Evolutionary conservation across 2,113 vertebrate species (phyloP).

Genomic region (Dromiciops gliroides): DNA sequence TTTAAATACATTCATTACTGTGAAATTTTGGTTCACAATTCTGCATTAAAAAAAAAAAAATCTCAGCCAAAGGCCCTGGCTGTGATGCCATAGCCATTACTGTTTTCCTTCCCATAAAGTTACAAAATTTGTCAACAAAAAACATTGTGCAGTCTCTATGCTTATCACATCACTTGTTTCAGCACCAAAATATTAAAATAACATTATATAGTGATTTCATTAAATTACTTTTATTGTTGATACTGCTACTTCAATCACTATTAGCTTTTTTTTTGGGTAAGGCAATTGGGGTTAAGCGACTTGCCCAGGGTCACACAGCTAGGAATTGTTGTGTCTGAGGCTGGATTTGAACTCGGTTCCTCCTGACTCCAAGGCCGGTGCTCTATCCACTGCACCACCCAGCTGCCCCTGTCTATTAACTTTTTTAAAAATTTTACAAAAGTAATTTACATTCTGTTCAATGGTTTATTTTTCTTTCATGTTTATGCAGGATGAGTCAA

Average conservation of each 20-base stretch:
- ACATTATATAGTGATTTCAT: not conserved
- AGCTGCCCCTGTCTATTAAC: too few relatives aligned
- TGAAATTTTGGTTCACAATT: constrained; percentile 64
- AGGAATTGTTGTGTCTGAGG: too few relatives aligned
- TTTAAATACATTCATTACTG: constrained; percentile 61
- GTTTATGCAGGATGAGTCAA: constrained; percentile 12
- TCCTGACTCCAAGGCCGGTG: too few relatives aligned
- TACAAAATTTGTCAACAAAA: constrained; percentile 40
- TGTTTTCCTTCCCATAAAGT: constrained; percentile 41
- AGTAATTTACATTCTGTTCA: not conserved
- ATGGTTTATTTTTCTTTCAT: not conserved
- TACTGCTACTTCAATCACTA: not conserved
- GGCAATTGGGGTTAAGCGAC: too few relatives aligned
- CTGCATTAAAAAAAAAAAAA: constrained; percentile 69
- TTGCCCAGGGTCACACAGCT: too few relatives aligned
- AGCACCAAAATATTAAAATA: constrained; percentile 16
- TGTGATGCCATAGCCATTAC: constrained; percentile 66
- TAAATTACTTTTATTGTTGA: not conserved
- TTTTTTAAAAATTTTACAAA: constrained; percentile 8
- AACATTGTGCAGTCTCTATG: not conserved
- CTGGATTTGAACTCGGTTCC: too few relatives aligned
- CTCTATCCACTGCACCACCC: too few relatives aligned
- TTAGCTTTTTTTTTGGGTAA: not conserved
- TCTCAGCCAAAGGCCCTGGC: constrained; percentile 56
- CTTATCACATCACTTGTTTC: not conserved